Percentiles rank a stretch among this genome's conserved stretches.
Conservation (phyloP, 1,140 invertebrate genomes). For the Palaemon carinicauda region DNA sequence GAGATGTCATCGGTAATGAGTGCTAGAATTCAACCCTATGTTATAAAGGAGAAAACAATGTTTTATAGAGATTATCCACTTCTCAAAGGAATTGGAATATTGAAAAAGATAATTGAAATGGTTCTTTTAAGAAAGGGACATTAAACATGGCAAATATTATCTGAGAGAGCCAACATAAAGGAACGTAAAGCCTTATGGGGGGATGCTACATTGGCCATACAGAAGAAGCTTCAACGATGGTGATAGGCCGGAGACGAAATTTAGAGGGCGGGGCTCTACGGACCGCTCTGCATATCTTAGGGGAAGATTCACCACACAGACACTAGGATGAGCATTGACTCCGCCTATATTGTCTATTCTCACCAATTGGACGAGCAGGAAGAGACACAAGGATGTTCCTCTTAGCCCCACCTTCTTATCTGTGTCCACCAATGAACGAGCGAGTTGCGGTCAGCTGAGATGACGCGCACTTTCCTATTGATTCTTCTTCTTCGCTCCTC, state of each 20-base stretch:
- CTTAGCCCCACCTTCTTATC: not conserved
- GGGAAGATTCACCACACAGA: constrained; percentile 14
- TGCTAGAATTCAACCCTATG: too few species aligned
- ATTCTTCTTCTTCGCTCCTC: not conserved
- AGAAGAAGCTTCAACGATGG: not conserved
- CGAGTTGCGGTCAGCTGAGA: not conserved
- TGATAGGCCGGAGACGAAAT: not conserved
- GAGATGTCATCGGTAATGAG: too few species aligned
- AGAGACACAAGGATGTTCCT: constrained; percentile 3
- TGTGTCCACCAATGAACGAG: not conserved
- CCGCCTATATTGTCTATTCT: too few species aligned
- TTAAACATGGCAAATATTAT: too few species aligned
- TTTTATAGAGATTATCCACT: too few species aligned
- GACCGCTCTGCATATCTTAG: not conserved
- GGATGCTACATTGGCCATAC: not conserved
- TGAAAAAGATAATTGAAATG: too few species aligned
- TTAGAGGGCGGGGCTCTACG: not conserved
- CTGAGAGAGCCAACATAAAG: not conserved
- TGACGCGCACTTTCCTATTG: not conserved
- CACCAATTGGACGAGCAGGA: too few species aligned
- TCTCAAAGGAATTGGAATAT: too few species aligned
- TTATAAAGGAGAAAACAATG: too few species aligned
- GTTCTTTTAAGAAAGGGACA: too few species aligned
- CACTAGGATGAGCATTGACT: not conserved
- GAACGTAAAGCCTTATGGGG: not conserved